Percentiles rank a stretch among this genome's conserved stretches.
phyloP scores from a whole-genome alignment of 2,797 vertebrate species.

The Sebastes matsubarae region DNA sequence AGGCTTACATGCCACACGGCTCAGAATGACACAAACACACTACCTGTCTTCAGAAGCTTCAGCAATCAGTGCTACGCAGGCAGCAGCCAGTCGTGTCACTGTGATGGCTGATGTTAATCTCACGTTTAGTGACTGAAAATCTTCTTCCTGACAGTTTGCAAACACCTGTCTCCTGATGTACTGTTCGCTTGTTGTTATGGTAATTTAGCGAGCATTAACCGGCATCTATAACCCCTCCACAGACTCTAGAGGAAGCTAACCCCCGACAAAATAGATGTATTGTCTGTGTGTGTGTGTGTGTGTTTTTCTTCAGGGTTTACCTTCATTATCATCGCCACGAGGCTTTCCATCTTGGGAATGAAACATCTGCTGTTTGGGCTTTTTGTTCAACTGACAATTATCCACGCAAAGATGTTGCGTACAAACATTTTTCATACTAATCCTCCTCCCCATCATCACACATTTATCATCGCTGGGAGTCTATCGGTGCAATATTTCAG shows the following conservation, averaged over 20 bases:
- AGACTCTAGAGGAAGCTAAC: slow-evolving; percentile 1
- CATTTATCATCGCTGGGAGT: slow-evolving; percentile 57
- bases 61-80: not conserved
- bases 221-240: slow-evolving; percentile 13
- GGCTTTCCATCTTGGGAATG: slow-evolving; percentile 57
- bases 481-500: slow-evolving; percentile 53
- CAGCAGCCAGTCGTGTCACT: not conserved
- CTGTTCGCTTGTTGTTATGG: slow-evolving; percentile 1
- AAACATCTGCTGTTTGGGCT: slow-evolving; percentile 76
- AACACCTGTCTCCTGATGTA: slow-evolving; percentile 44
- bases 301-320: slow-evolving; percentile 36
- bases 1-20: not conserved
- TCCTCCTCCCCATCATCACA: slow-evolving; percentile 62
- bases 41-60: not conserved
- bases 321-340: slow-evolving; percentile 64
- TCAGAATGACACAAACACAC: not conserved
- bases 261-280: slow-evolving; percentile 44
- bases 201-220: slow-evolving; percentile 38
- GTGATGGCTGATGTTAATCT: slow-evolving; percentile 16
- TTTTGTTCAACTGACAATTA: slow-evolving; percentile 73
- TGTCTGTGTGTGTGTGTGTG: not conserved
- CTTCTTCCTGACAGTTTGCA: slow-evolving; percentile 26
- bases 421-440: slow-evolving; percentile 69
- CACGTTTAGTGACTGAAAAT: slow-evolving; percentile 26
- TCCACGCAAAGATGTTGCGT: slow-evolving; percentile 57